These are phyloP conservation scores for Dexiosoma caninum DNA, from an alignment of 2,888 invertebrate species.

Conservation along the genomic window DNA sequence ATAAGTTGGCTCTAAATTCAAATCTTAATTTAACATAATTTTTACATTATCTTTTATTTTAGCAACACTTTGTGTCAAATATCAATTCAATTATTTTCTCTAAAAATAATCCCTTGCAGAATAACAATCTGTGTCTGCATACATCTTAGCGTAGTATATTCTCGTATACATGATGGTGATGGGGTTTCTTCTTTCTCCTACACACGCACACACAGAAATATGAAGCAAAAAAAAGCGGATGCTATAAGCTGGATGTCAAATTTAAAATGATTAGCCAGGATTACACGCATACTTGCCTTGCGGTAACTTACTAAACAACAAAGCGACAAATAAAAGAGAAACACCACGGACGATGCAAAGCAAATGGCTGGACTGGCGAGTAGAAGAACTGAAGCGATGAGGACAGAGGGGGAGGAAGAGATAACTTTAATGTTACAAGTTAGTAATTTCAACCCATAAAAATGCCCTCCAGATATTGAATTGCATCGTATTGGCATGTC, in stretches of 20 bases:
- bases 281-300: conserved; percentile 66
- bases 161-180: neutral
- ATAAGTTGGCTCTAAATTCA: conserved; percentile 34
- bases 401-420: neutral
- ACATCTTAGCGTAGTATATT: neutral
- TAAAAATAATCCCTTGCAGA: conserved; percentile 36
- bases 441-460: neutral
- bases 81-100: conserved; percentile 55
- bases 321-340: conserved; percentile 27
- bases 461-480: conserved; percentile 54
- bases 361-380: conserved; percentile 31
- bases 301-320: conserved; percentile 38
- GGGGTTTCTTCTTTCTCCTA: neutral
- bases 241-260: conserved; percentile 63
- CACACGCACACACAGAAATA: neutral
- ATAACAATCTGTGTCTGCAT: neutral
- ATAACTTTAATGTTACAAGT: conserved; percentile 31
- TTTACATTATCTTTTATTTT: conserved; percentile 46
- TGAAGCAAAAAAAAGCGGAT: conserved; percentile 1
- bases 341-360: neutral
- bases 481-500: conserved; percentile 55
- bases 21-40: conserved; percentile 59
- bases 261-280: conserved; percentile 67
- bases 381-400: neutral
- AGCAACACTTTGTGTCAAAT: conserved; percentile 50